phyloP scores from a whole-genome alignment of 2,888 invertebrate genomes.

The Miltochrista miniata region DNA sequence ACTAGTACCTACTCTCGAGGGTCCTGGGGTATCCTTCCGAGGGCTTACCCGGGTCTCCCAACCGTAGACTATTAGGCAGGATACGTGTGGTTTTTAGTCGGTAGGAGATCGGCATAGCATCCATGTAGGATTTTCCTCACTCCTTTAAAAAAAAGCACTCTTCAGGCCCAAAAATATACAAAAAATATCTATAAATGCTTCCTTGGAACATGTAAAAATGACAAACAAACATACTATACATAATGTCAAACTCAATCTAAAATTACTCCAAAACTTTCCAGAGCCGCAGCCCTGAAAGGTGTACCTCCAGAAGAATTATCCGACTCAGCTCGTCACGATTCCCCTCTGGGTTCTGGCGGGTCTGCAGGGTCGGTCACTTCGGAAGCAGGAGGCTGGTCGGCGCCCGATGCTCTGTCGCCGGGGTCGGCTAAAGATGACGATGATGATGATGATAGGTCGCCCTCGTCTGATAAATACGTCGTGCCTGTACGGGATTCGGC shows the following conservation, averaged over 20 bases:
- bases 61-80: no score
- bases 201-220: no score
- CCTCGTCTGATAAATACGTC: constrained; percentile 47
- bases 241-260: background rate
- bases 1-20: no score
- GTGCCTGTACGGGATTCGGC: constrained; percentile 54
- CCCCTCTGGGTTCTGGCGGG: constrained; percentile 25
- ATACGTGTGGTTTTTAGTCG: no score
- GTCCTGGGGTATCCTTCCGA: no score
- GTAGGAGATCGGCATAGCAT: no score
- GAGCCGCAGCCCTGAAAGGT: constrained; percentile 70
- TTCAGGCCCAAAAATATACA: no score
- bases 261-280: constrained; percentile 26
- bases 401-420: constrained; percentile 70
- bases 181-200: no score
- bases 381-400: constrained; percentile 52
- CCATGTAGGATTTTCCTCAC: no score
- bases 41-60: no score
- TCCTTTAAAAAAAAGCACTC: no score
- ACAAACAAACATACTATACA: no score
- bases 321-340: constrained; percentile 29
- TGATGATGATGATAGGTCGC: constrained; percentile 51
- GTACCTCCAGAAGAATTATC: constrained; percentile 43
- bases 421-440: constrained; percentile 63
- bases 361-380: constrained; percentile 11